phyloP scores from a whole-genome alignment of 2,888 invertebrate genomes.

The Synergus gifuensis region DNA sequence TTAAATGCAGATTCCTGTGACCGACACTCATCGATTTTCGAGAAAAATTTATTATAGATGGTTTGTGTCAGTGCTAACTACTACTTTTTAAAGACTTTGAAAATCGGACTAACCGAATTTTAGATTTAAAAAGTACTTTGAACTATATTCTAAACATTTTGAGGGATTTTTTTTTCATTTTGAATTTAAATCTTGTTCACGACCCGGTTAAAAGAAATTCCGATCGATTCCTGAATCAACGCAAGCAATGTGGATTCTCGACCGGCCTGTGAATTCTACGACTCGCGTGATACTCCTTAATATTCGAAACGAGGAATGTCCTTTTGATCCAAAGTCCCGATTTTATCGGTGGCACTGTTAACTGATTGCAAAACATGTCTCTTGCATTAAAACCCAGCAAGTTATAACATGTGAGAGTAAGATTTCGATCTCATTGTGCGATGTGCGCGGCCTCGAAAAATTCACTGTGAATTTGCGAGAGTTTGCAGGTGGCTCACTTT shows the following conservation, averaged over 20 bases:
- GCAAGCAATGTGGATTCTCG: slow-evolving; percentile 18
- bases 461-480: slow-evolving; percentile 7
- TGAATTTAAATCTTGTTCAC: slow-evolving; percentile 47
- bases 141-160: neutral
- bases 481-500: neutral
- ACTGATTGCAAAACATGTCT: slow-evolving; percentile 41
- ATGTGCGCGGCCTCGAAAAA: slow-evolving; percentile 23
- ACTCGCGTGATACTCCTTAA: slow-evolving; percentile 26
- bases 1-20: too few relatives aligned
- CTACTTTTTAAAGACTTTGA: too few relatives aligned
- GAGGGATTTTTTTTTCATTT: neutral
- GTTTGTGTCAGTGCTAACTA: too few relatives aligned
- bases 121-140: neutral
- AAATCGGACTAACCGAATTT: too few relatives aligned
- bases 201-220: slow-evolving; percentile 51
- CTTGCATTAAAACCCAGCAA: slow-evolving; percentile 35
- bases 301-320: slow-evolving; percentile 40
- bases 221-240: slow-evolving; percentile 50
- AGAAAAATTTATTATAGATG: too few relatives aligned
- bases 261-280: neutral
- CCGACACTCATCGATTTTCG: too few relatives aligned
- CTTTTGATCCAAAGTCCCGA: slow-evolving; percentile 39
- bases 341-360: slow-evolving; percentile 39
- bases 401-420: slow-evolving; percentile 32
- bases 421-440: slow-evolving; percentile 31